These are phyloP conservation scores for Dasypogon diadema DNA, from an alignment of 2,888 invertebrate genomes.

Conservation along the genomic window DNA sequence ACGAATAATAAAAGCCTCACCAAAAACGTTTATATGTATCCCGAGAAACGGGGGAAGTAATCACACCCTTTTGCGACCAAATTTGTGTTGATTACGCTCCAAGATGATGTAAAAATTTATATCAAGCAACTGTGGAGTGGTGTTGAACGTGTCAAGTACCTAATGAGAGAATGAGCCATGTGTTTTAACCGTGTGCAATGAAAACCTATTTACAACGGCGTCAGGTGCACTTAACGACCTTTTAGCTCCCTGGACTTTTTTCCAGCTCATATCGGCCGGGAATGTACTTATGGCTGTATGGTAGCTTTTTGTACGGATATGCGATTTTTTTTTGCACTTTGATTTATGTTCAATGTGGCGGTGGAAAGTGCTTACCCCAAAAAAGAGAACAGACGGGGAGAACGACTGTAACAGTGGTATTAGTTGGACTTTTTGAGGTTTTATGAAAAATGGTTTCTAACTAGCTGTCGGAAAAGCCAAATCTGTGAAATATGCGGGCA, in stretches of 20 bases:
- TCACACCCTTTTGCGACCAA: slow-evolving; percentile 1
- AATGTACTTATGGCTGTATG: not conserved
- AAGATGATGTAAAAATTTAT: slow-evolving; percentile 30
- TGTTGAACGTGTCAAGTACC: slow-evolving; percentile 44
- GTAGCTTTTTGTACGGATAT: slow-evolving; percentile 14
- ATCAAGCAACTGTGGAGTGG: not conserved
- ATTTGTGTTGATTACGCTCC: slow-evolving; percentile 31
- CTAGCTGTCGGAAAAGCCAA: slow-evolving; percentile 26
- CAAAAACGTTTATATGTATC: not conserved
- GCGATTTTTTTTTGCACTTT: slow-evolving; percentile 38
- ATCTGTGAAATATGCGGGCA: not conserved
- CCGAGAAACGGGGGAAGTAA: not conserved
- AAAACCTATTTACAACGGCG: slow-evolving; percentile 52
- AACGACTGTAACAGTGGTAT: slow-evolving; percentile 42
- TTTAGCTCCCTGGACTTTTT: slow-evolving; percentile 30
- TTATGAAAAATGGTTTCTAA: slow-evolving; percentile 45
- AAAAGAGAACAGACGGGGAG: slow-evolving; percentile 25
- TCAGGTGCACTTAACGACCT: slow-evolving; percentile 50
- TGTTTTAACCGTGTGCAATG: slow-evolving; percentile 48
- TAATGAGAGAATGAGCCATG: slow-evolving; percentile 49
- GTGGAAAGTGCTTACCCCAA: slow-evolving; percentile 39
- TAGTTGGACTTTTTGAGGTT: slow-evolving; percentile 47
- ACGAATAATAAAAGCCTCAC: not conserved
- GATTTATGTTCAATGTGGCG: slow-evolving; percentile 45
- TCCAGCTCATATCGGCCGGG: slow-evolving; percentile 7